Conservation (phyloP, 2,888 invertebrate species). For the Meandrusa payeni region DNA sequence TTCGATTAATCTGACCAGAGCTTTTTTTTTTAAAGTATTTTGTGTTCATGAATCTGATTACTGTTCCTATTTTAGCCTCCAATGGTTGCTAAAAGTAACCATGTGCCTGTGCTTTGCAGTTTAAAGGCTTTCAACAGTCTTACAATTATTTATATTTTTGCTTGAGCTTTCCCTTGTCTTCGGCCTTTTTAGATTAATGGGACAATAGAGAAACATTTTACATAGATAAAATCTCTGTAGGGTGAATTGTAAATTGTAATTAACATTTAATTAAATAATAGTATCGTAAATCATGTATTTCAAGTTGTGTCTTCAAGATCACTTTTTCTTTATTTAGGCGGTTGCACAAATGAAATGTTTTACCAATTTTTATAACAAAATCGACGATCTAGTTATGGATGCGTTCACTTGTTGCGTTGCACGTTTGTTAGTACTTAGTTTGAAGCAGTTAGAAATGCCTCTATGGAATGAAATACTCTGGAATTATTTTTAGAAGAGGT, state of each 20-base stretch:
- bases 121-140: too few relatives aligned
- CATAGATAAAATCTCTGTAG: constrained; percentile 32
- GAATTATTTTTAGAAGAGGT: constrained; percentile 12
- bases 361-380: constrained; percentile 21
- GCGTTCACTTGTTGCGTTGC: constrained; percentile 38
- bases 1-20: constrained; percentile 34
- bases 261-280: constrained; percentile 12
- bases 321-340: constrained; percentile 18
- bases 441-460: constrained; percentile 28
- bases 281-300: constrained; percentile 14
- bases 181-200: constrained; percentile 30
- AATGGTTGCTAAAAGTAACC: too few relatives aligned
- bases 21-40: constrained; percentile 10
- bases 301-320: constrained; percentile 15
- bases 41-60: too few relatives aligned
- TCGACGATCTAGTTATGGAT: constrained; percentile 9
- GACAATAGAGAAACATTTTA: constrained; percentile 29
- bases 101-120: not conserved
- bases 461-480: not conserved
- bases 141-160: too few relatives aligned
- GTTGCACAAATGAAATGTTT: constrained; percentile 28
- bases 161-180: not conserved
- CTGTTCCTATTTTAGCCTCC: too few relatives aligned
- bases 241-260: constrained; percentile 24
- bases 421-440: constrained; percentile 35